A percentile compares a stretch with the other conserved stretches of the same genome.
Evolutionary conservation across 2,113 vertebrate genomes (phyloP).

Genomic region (Mirza zaza): DNA sequence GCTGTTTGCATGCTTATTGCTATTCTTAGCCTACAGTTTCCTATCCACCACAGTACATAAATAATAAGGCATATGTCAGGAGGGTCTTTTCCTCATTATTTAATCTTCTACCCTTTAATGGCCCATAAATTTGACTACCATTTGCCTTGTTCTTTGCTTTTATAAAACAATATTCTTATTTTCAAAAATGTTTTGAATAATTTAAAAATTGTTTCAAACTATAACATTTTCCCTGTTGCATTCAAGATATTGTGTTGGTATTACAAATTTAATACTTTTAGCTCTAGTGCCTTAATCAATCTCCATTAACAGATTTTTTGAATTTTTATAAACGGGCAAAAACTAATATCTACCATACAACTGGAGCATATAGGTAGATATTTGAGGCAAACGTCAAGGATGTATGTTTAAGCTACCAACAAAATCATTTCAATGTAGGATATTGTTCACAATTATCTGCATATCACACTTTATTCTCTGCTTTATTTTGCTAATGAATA

Average conservation of each 20-base stretch:
- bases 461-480: not conserved
- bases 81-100: not conserved
- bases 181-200: slow-evolving; percentile 31
- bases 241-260: not conserved
- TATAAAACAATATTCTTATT: slow-evolving; percentile 24
- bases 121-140: not conserved
- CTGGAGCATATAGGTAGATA: not conserved
- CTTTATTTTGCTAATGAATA: not conserved
- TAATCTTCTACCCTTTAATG: slow-evolving; percentile 2
- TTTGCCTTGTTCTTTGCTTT: slow-evolving; percentile 30
- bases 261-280: slow-evolving; percentile 2
- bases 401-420: not conserved
- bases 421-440: not conserved
- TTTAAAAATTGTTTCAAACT: slow-evolving; percentile 29
- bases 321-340: not conserved
- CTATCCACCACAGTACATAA: not conserved
- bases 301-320: not conserved
- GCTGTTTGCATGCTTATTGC: not conserved
- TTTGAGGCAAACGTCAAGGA: not conserved
- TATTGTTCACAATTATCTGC: not conserved
- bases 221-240: not conserved
- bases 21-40: not conserved
- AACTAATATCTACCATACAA: not conserved
- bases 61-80: slow-evolving; percentile 19
- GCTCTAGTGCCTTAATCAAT: not conserved